Percentiles rank a stretch among this genome's conserved stretches.
phyloP scores from a whole-genome alignment of 2,888 invertebrate genomes.

The Luperina testacea region DNA sequence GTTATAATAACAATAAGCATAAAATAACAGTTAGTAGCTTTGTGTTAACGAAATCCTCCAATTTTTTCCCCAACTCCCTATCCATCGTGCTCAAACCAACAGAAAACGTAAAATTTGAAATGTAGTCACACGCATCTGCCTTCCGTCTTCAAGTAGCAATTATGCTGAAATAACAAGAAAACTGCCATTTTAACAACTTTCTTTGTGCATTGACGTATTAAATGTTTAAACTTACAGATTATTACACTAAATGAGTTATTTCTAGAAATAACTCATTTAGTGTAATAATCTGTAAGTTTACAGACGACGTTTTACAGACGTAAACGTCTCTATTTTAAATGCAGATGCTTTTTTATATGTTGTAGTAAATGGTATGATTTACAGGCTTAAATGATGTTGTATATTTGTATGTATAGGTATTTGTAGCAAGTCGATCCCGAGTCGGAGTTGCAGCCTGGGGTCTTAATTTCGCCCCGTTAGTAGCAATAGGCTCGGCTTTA shows the following conservation, averaged over 20 bases:
- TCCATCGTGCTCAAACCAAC: slow-evolving; percentile 64
- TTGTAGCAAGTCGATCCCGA: neutral
- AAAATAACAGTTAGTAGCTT: no score
- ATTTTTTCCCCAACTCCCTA: slow-evolving; percentile 60
- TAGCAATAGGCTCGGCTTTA: neutral
- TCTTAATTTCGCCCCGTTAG: neutral
- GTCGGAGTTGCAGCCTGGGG: neutral
- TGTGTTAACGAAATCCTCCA: neutral
- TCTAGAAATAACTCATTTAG: neutral
- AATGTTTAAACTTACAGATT: slow-evolving; percentile 31
- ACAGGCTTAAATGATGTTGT: neutral
- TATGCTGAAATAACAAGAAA: slow-evolving; percentile 82
- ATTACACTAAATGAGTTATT: slow-evolving; percentile 46
- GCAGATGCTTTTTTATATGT: slow-evolving; percentile 20
- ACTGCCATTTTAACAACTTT: slow-evolving; percentile 81
- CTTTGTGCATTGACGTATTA: slow-evolving; percentile 66
- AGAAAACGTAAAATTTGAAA: slow-evolving; percentile 82
- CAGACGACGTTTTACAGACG: no score
- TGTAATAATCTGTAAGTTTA: no score
- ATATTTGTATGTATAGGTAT: neutral
- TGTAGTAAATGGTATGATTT: neutral
- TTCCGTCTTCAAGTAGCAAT: slow-evolving; percentile 83
- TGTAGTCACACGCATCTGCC: slow-evolving; percentile 88
- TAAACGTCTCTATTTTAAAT: slow-evolving; percentile 29
- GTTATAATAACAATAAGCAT: no score